These are phyloP conservation scores for Cheiracanthium punctorium DNA, from an alignment of 2,888 invertebrate species.

Conservation along the genomic window DNA sequence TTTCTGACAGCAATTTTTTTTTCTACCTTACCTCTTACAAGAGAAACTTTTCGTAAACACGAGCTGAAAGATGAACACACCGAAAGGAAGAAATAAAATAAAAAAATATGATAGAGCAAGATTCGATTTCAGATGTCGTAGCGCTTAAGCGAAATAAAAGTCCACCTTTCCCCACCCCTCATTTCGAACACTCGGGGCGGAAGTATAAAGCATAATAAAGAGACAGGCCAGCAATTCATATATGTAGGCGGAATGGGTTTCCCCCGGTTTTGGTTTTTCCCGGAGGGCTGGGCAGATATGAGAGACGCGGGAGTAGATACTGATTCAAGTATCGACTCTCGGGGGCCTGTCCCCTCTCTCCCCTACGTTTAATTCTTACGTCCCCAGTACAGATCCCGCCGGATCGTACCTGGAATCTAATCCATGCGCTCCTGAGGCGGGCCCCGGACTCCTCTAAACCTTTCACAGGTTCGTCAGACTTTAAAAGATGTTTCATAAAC, in stretches of 20 bases:
- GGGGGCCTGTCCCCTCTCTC: not conserved
- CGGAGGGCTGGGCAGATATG: slow-evolving; percentile 4
- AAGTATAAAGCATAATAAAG: not conserved
- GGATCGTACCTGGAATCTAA: slow-evolving; percentile 32
- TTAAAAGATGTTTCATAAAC: slow-evolving; percentile 58
- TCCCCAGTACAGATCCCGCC: not conserved
- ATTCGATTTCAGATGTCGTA: not conserved
- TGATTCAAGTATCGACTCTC: not conserved
- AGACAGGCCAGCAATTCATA: not conserved
- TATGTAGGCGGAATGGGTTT: not conserved
- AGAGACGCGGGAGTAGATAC: not conserved
- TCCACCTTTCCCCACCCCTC: too few relatives aligned
- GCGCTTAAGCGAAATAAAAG: not conserved
- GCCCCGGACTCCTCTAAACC: slow-evolving; percentile 53
- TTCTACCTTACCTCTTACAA: too few relatives aligned
- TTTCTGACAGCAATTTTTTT: too few relatives aligned
- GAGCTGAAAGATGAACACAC: too few relatives aligned
- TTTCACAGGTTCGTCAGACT: slow-evolving; percentile 69
- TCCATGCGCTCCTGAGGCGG: not conserved
- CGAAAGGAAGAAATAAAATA: too few relatives aligned
- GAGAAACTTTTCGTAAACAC: too few relatives aligned
- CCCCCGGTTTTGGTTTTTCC: not conserved
- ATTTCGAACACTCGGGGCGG: too few relatives aligned
- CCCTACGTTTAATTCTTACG: not conserved
- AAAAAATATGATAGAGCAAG: not conserved